phyloP scores from a whole-genome alignment of 2,113 vertebrate species.

The Myocastor coypus region DNA sequence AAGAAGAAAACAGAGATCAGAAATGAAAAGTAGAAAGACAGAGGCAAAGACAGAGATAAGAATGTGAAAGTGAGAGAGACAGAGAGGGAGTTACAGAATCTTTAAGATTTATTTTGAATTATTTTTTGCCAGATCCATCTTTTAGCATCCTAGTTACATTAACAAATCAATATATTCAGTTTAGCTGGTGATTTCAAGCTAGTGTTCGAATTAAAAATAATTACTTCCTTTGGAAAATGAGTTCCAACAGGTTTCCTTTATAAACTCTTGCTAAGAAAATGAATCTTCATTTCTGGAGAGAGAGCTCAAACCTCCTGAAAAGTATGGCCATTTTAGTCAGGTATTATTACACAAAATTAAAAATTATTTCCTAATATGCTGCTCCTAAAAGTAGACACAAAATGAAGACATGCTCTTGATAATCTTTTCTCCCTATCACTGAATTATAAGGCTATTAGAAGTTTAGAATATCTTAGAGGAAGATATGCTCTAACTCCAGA shows the following conservation, averaged over 20 bases:
- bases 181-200: background rate
- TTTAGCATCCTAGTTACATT: conserved; percentile 45
- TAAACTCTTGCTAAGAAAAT: conserved; percentile 27
- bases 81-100: background rate
- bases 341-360: background rate
- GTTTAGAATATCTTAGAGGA: background rate
- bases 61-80: background rate
- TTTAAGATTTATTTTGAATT: background rate
- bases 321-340: background rate
- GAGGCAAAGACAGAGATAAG: too few relatives aligned
- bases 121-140: background rate
- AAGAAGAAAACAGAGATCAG: background rate
- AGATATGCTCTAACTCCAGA: background rate
- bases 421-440: background rate
- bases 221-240: background rate
- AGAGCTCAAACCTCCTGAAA: background rate
- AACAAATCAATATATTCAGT: conserved; percentile 65
- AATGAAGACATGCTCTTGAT: background rate
- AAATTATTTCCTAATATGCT: background rate
- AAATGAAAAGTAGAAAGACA: background rate
- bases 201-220: background rate
- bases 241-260: background rate
- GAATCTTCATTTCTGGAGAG: background rate
- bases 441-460: background rate
- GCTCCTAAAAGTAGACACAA: background rate